Conservation (phyloP, 2,888 invertebrate genomes). For the Apamea anceps region DNA sequence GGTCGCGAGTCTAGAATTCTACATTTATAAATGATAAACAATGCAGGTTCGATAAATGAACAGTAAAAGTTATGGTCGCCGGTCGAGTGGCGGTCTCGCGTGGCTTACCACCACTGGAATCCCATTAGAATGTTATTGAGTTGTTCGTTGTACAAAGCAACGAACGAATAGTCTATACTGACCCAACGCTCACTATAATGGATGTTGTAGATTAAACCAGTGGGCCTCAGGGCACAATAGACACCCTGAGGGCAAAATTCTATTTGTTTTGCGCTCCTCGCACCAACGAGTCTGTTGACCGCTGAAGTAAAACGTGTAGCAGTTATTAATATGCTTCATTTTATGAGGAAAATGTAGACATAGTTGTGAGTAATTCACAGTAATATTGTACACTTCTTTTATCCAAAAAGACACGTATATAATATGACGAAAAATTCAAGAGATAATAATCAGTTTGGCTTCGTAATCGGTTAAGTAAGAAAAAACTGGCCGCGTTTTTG, state of each 20-base stretch:
- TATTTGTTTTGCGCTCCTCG: conserved; percentile 62
- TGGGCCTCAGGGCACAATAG: conserved; percentile 74
- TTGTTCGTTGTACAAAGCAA: conserved; percentile 81
- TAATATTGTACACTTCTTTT: not conserved
- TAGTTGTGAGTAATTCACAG: not conserved
- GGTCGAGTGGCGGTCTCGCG: conserved; percentile 80
- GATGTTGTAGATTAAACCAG: conserved; percentile 68
- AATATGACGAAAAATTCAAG: not conserved
- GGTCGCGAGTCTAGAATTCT: conserved; percentile 70
- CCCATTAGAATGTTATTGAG: conserved; percentile 88
- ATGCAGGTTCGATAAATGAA: conserved; percentile 77
- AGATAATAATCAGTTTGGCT: conserved; percentile 2
- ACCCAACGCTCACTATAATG: conserved; percentile 78
- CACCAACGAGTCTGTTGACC: conserved; percentile 30
- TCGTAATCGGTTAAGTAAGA: conserved; percentile 14
- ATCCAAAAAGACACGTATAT: not conserved
- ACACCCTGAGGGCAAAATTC: conserved; percentile 71
- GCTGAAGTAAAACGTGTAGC: conserved; percentile 16
- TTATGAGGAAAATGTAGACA: conserved; percentile 22
- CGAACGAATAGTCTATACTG: conserved; percentile 74
- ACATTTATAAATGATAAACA: conserved; percentile 76
- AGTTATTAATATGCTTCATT: conserved; percentile 24
- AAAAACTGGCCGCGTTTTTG: conserved; percentile 10
- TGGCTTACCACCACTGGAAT: conserved; percentile 84
- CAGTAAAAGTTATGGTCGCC: conserved; percentile 74